Percentiles rank a stretch among this genome's conserved stretches.
Evolutionary conservation across 2,888 invertebrate genomes (phyloP).

Genomic region (Zygothrica quintamaculata): DNA sequence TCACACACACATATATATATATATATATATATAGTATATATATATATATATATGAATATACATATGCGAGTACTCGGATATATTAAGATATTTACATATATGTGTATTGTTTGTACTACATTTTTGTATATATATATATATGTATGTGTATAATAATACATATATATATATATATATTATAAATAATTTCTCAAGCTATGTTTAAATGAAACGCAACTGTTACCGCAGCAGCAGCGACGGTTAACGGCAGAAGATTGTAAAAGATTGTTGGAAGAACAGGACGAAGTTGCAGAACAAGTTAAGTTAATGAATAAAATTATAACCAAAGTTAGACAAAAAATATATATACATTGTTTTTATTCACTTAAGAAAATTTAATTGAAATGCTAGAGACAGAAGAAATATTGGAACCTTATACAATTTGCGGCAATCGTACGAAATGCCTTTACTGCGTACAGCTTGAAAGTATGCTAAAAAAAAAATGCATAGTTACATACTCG

Average conservation of each 20-base stretch:
- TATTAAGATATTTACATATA: conserved; percentile 21
- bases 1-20: conserved; percentile 26
- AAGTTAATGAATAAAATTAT: conserved; percentile 77
- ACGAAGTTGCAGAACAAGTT: conserved; percentile 57
- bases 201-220: conserved; percentile 56
- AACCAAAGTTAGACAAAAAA: conserved; percentile 74
- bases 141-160: conserved; percentile 18
- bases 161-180: conserved; percentile 49
- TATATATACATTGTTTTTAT: neutral
- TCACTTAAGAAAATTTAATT: neutral
- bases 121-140: conserved; percentile 5
- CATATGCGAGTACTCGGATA: conserved; percentile 9
- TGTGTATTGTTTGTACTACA: conserved; percentile 13
- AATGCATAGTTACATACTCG: too few species aligned
- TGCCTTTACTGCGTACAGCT: neutral
- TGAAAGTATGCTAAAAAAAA: conserved; percentile 1
- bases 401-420: too few species aligned
- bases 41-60: conserved; percentile 4
- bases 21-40: too few species aligned
- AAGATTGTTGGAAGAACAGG: conserved; percentile 27
- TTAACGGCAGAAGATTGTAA: conserved; percentile 48
- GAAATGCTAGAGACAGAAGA: too few species aligned
- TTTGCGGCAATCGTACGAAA: too few species aligned
- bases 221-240: conserved; percentile 37
- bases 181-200: conserved; percentile 71